phyloP scores from a whole-genome alignment of 2,113 vertebrate genomes.

The Gallinago media region DNA sequence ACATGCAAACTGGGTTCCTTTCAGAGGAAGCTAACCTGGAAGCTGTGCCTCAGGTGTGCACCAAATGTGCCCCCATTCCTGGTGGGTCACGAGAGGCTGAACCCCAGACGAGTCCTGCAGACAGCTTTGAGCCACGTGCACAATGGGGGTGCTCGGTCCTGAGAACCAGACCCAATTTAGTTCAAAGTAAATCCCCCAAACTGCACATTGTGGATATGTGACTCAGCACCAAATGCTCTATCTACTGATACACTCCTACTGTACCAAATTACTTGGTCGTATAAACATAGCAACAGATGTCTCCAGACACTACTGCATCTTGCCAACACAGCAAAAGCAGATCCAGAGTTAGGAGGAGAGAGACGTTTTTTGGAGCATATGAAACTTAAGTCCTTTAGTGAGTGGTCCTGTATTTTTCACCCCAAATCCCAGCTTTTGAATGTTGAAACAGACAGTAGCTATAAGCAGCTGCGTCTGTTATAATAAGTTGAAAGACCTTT shows the following conservation, averaged over 20 bases:
- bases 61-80: not conserved
- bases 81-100: not conserved
- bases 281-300: conserved; percentile 22
- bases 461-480: not conserved
- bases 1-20: not conserved
- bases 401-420: not conserved
- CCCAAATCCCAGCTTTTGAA: not conserved
- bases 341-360: not conserved
- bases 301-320: not conserved
- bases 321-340: not conserved
- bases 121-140: not conserved
- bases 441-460: not conserved
- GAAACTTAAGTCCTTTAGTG: not conserved
- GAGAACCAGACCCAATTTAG: not conserved
- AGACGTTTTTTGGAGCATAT: not conserved
- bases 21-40: not conserved
- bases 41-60: conserved; percentile 1
- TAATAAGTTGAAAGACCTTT: not conserved
- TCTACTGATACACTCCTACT: not conserved
- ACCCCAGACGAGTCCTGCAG: not conserved
- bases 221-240: conserved; percentile 35
- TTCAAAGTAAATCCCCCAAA: not conserved
- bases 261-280: conserved; percentile 1
- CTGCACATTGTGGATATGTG: not conserved
- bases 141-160: not conserved